phyloP scores from a whole-genome alignment of 53 echinoderm and acorn worm species.

The Antedon mediterranea region DNA sequence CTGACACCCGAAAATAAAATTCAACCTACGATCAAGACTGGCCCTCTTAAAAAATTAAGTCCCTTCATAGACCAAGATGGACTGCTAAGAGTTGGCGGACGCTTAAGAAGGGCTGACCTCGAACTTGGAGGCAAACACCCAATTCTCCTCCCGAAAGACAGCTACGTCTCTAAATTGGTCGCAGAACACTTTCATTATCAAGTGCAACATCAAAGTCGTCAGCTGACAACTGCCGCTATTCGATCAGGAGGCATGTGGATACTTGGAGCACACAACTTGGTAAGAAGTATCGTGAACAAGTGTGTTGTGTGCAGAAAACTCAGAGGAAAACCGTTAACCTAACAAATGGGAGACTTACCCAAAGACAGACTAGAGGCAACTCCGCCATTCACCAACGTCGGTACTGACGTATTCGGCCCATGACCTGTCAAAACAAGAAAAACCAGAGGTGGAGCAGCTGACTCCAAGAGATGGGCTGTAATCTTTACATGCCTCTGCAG shows the following conservation, averaged over 20 bases:
- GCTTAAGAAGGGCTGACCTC: constrained; percentile 22
- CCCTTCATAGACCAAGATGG: constrained; percentile 30
- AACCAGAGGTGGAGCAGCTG: constrained; percentile 16
- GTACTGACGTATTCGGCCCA: constrained; percentile 24
- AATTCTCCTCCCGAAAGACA: constrained; percentile 23
- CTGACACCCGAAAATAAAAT: background rate
- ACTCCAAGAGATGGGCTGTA: constrained; percentile 33
- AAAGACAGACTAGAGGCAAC: constrained; percentile 8
- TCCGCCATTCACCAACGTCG: constrained; percentile 32
- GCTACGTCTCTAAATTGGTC: constrained; percentile 15
- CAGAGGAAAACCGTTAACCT: constrained; percentile 12
- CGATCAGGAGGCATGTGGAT: constrained; percentile 15
- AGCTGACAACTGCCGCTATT: constrained; percentile 10
- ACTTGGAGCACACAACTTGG: constrained; percentile 21
- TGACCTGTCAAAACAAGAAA: constrained; percentile 10
- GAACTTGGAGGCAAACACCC: constrained; percentile 19
- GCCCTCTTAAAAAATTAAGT: constrained; percentile 5
- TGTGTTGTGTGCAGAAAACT: constrained; percentile 10
- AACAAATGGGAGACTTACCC: constrained; percentile 25
- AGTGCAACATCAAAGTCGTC: constrained; percentile 29
- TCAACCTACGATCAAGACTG: background rate
- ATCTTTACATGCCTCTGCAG: constrained; percentile 24
- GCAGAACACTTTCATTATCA: constrained; percentile 14
- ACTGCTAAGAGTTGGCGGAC: constrained; percentile 24
- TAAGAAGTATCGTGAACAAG: constrained; percentile 16